Evolutionary conservation across 2,797 vertebrate species (phyloP).

Genomic region (Podarcis lilfordi): DNA sequence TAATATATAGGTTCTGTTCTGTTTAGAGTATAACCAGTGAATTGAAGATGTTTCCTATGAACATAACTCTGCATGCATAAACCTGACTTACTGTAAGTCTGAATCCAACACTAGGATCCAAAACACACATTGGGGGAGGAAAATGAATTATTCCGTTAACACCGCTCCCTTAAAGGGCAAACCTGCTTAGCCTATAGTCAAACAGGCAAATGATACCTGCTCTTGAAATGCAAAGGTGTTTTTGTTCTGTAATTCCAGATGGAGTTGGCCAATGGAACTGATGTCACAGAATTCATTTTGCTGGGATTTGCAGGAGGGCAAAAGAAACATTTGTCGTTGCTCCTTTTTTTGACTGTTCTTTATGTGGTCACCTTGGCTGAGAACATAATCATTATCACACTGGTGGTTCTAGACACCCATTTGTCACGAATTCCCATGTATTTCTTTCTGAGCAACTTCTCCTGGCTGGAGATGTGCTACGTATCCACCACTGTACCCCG

Average conservation of each 20-base stretch:
- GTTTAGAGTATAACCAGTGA: too few species aligned
- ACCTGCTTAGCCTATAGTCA: too few species aligned
- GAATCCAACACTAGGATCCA: too few species aligned
- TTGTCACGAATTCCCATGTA: constrained; percentile 62
- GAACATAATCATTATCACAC: constrained; percentile 43
- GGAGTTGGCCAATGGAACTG: not conserved
- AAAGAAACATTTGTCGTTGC: not conserved
- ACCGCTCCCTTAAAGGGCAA: too few species aligned
- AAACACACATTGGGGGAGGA: not conserved
- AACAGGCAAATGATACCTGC: not conserved
- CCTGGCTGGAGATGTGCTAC: constrained; percentile 60
- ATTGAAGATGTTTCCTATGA: too few species aligned
- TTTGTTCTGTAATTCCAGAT: not conserved
- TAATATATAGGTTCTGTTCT: too few species aligned
- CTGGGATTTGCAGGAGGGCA: not conserved
- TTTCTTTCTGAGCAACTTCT: constrained; percentile 65
- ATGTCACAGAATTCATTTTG: constrained; percentile 36
- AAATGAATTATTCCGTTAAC: too few species aligned
- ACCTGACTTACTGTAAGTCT: too few species aligned
- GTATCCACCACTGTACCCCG: constrained; percentile 61
- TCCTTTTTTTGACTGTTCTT: not conserved
- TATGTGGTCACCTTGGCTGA: constrained; percentile 53
- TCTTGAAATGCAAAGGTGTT: not conserved
- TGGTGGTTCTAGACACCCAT: constrained; percentile 24
- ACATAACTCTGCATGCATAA: too few species aligned